Percentiles rank a stretch among this genome's conserved stretches.
Conservation (phyloP, 2,888 invertebrate genomes). For the Ischnura elegans region DNA sequence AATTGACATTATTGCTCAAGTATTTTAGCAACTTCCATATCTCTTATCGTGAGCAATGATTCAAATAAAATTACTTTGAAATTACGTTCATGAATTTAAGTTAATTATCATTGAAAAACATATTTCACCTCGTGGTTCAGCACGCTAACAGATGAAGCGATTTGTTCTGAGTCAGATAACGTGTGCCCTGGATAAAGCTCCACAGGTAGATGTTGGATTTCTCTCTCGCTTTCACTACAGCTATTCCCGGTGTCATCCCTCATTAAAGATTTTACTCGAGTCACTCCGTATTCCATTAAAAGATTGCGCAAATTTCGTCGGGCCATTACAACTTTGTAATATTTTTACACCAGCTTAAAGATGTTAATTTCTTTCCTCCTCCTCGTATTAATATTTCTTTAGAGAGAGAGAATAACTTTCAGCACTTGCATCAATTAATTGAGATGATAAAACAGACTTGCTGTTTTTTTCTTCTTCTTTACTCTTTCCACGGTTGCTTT, state of each 20-base stretch:
- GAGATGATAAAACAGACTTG: neutral
- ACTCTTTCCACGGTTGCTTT: neutral
- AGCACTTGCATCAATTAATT: neutral
- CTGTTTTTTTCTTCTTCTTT: no score
- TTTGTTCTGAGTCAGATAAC: neutral
- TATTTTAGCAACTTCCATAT: no score
- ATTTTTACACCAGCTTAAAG: neutral
- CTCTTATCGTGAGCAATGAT: no score
- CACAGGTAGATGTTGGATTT: neutral
- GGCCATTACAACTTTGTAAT: neutral
- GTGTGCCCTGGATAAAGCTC: neutral
- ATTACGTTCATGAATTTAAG: no score
- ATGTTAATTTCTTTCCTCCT: neutral
- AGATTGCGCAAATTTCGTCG: neutral
- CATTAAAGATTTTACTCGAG: neutral
- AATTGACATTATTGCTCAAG: no score
- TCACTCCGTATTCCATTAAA: neutral
- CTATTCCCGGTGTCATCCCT: neutral
- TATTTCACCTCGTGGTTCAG: neutral
- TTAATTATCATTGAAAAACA: neutral
- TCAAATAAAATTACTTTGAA: no score
- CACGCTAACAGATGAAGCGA: neutral
- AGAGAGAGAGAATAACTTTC: neutral
- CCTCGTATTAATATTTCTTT: neutral
- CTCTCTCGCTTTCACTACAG: slow-evolving; percentile 25